Percentiles rank a stretch among this genome's conserved stretches.
phyloP scores from a whole-genome alignment of 2,888 invertebrate species.

The Orthosia incerta region DNA sequence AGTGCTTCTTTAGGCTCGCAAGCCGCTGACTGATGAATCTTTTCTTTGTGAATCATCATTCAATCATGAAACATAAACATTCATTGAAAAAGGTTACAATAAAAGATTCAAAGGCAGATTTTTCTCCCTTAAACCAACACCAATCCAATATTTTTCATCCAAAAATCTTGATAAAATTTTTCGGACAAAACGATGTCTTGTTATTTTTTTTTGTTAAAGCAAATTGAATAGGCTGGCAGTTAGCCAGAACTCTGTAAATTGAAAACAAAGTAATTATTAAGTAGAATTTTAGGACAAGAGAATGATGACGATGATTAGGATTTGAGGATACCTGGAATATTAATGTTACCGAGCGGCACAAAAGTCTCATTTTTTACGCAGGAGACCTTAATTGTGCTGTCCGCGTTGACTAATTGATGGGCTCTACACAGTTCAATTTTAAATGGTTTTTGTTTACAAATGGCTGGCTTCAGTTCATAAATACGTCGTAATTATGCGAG shows the following conservation, averaged over 20 bases:
- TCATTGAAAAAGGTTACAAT: constrained; percentile 5
- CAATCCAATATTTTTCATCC: constrained; percentile 3
- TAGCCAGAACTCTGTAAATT: neutral
- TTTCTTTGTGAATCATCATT: constrained; percentile 23
- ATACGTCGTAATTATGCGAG: constrained; percentile 58
- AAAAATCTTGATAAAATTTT: neutral
- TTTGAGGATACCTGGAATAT: constrained; percentile 3
- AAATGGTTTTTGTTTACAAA: constrained; percentile 56
- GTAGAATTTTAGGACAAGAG: neutral
- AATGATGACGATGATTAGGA: neutral
- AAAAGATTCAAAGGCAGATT: neutral
- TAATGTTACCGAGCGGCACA: constrained; percentile 8
- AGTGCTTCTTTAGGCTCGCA: constrained; percentile 32
- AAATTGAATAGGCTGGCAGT: neutral
- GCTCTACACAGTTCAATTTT: constrained; percentile 26
- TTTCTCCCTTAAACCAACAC: neutral
- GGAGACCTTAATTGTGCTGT: constrained; percentile 19
- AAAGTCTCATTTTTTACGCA: constrained; percentile 22
- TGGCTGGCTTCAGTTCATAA: constrained; percentile 46
- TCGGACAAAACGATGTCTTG: neutral
- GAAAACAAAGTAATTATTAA: constrained; percentile 1
- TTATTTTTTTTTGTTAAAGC: neutral
- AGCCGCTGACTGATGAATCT: constrained; percentile 49
- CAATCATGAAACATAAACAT: constrained; percentile 37
- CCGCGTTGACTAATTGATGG: constrained; percentile 35